Evolutionary conservation across 1,140 invertebrate genomes (phyloP), one percentile per base, ranked within the genome.

Genomic region (Globodera rostochiensis): DNA sequence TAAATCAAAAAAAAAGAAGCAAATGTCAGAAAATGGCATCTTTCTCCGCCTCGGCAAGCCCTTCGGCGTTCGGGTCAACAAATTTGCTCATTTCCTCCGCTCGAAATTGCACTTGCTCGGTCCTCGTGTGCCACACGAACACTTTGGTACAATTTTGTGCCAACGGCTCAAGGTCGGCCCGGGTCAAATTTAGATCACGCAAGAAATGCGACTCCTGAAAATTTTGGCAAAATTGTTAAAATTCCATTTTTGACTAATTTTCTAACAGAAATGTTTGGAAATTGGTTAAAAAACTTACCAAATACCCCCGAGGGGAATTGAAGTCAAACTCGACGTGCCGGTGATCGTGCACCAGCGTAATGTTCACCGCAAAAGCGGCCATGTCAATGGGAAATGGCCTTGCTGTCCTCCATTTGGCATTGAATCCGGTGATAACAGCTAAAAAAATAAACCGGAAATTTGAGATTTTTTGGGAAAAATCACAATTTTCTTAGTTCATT

Each of bases 321-420:
- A 87, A 89, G 11, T 77, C 79, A 80, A 89, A 89, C 21, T 74
- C 70, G 47, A 81, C 89, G 6, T 85, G 70, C 13, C 80, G 69
- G 81, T 90, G 69, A 3, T 82, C 74, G 13, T 83, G 53, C n/a
- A 89, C 81, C 8, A 89, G 73, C n/a, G 83, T 79, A 46, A 89
- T 79, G 75, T 89, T 90, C 9, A 89, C 82, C 15, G 88, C 88
- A 83, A 89, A 89, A 0, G 84, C 87, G 66, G 88, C 88, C 89
- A 89, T 90, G 73, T 89, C 88, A 66, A 89, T 88, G 7, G 88
- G 88, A 79, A 89, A 90, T 8, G 86, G 87, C 36, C 88, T 83
- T 53, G 86, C 81, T 9, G 82, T 81, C 77, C 85, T 90, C 88
- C 88, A 89, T 15, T 75, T 67, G 11, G 88, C 70, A 76, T 88